Base-by-base conservation (phyloP, 2,113 vertebrate genomes). In the Jacana jacana region DNA sequence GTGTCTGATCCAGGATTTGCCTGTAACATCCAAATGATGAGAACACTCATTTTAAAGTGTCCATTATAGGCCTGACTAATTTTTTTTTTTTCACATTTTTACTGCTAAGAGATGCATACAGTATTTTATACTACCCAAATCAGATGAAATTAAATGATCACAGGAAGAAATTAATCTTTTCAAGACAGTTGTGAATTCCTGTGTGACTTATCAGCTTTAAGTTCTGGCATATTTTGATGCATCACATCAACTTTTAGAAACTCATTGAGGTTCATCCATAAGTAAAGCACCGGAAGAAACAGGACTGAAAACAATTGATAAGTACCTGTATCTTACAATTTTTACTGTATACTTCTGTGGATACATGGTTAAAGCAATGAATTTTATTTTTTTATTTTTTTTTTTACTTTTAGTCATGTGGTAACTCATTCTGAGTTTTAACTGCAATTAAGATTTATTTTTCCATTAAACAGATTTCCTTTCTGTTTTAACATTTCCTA, bases 101-200 rank as follows among this genome's bases (percentile, higher is more conserved):
- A 60, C 77, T 83, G 23, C 46, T 57, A 75, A 70, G 44, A 94
- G 23, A 82, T 51, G 10, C 35, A 46, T 19, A 27, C 3, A 22
- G 7, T 68, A 85, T 65, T 97, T 86, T 48, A 52, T 51, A 95
- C 66, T 57, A 91, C 8, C 9, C 37, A 42, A 95, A 92, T 55
- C 80, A 91, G 69, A 54, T 23, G 16, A 93, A 95, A 96, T 93
- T 77, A 97, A 96, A 96, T 51, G 19, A 97, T 88, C 83, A 71
- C 37, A 88, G 55, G 60, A 91, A 96, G 86, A 98, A 97, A 97
- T 88, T 93, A 7, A 89, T 89, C 63, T 95, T 92, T 91, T 90
- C 76, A 96, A 68, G 12, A 63, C 52, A 94, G 71, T 28, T 95
- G 72, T 19, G 55, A 89, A 96, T 95, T 91, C 80, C 80, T 64